These are phyloP conservation scores for Nesidiocoris tenuis DNA, from an alignment of 2,888 invertebrate species.

Conservation along the genomic window DNA sequence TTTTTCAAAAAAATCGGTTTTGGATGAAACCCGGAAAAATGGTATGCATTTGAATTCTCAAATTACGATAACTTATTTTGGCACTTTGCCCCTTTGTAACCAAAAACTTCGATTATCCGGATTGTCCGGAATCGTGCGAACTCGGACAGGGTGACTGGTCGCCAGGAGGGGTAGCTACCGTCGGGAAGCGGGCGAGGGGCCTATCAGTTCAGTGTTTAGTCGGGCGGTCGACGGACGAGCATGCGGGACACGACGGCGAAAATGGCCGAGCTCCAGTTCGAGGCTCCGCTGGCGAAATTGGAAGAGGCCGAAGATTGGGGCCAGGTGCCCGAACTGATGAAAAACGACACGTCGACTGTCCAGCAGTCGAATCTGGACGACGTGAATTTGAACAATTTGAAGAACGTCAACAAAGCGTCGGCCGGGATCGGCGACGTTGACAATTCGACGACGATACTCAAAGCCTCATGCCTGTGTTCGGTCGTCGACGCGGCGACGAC, in stretches of 20 bases:
- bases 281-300: conserved; percentile 95
- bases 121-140: no score
- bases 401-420: conserved; percentile 57
- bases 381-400: conserved; percentile 63
- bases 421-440: conserved; percentile 50
- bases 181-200: no score
- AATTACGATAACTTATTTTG: no score
- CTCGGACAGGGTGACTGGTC: background rate
- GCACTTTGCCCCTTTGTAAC: no score
- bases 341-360: conserved; percentile 54
- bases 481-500: conserved; percentile 46
- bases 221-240: conserved; percentile 51
- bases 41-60: no score
- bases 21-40: no score
- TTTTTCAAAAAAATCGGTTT: no score
- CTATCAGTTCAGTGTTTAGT: background rate
- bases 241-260: conserved; percentile 84
- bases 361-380: conserved; percentile 51
- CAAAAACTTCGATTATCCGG: no score
- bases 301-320: conserved; percentile 89
- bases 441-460: conserved; percentile 40
- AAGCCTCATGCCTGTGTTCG: conserved; percentile 44
- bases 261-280: conserved; percentile 98
- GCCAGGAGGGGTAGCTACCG: background rate
- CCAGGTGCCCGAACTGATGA: conserved; percentile 62